These are phyloP conservation scores for Theretra japonica DNA, from an alignment of 2,888 invertebrate species.

Conservation along the genomic window DNA sequence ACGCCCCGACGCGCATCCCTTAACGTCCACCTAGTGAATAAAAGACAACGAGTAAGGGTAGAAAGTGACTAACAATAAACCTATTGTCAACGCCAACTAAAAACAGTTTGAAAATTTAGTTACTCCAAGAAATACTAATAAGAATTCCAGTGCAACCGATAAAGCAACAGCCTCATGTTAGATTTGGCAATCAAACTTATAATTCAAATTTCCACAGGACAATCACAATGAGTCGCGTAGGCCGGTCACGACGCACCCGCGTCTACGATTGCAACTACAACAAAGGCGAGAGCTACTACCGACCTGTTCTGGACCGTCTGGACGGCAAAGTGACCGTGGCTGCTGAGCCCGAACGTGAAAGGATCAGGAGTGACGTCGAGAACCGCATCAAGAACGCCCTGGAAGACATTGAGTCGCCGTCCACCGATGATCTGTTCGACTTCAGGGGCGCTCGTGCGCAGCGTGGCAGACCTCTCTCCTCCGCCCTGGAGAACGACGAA, in stretches of 20 bases:
- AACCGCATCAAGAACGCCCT: slow-evolving; percentile 69
- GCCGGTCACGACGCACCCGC: slow-evolving; percentile 90
- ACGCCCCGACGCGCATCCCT: no score
- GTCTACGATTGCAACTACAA: slow-evolving; percentile 94
- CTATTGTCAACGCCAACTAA: no score
- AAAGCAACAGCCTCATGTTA: no score
- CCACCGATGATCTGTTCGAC: slow-evolving; percentile 86
- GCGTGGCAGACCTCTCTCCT: slow-evolving; percentile 72
- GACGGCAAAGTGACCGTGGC: slow-evolving; percentile 85
- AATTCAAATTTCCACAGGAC: slow-evolving; percentile 10
- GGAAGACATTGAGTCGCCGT: slow-evolving; percentile 62
- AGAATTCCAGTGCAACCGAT: no score
- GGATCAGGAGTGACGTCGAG: slow-evolving; percentile 67
- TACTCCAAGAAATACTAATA: no score
- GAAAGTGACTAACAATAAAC: no score
- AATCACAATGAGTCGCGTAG: slow-evolving; percentile 68
- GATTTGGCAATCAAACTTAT: no score
- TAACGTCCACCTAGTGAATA: no score
- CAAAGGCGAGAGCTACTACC: slow-evolving; percentile 93
- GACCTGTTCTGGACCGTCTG: slow-evolving; percentile 89
- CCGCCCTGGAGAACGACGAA: slow-evolving; percentile 77
- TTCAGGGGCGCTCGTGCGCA: slow-evolving; percentile 85
- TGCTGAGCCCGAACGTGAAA: slow-evolving; percentile 70
- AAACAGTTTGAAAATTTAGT: not conserved
- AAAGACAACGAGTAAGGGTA: no score